Percentiles rank a stretch among this genome's conserved stretches.
phyloP scores from a whole-genome alignment of 92 coral and sea anemone species.

The Heteractis magnifica region DNA sequence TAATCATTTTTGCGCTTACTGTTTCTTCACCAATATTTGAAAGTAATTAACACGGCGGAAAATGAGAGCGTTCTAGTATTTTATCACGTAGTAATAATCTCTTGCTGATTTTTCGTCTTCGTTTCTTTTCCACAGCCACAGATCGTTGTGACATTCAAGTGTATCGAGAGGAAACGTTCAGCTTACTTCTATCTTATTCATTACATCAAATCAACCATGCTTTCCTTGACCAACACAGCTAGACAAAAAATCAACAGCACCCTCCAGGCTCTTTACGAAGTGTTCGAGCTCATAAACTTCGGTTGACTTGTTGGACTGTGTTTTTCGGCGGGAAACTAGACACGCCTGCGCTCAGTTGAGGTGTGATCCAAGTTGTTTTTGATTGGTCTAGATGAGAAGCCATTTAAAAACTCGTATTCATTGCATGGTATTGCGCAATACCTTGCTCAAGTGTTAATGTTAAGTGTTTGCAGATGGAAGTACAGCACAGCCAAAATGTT shows the following conservation, averaged over 20 bases:
- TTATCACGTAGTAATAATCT: not conserved
- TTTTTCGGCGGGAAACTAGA: not conserved
- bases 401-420: no score
- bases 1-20: no score
- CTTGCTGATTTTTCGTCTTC: not conserved
- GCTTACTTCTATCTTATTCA: slow-evolving; percentile 33
- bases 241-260: not conserved
- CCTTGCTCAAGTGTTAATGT: no score
- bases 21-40: no score
- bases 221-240: slow-evolving; percentile 9
- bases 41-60: no score
- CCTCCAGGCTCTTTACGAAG: slow-evolving; percentile 9
- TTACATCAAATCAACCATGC: slow-evolving; percentile 15
- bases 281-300: slow-evolving; percentile 34
- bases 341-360: not conserved
- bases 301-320: slow-evolving; percentile 1
- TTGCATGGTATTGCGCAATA: no score
- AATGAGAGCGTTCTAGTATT: no score
- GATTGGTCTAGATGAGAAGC: not conserved
- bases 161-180: slow-evolving; percentile 66
- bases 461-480: no score
- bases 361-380: not conserved
- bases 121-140: slow-evolving; percentile 44
- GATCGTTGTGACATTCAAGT: slow-evolving; percentile 60
- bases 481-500: no score